Base-by-base conservation (phyloP, 2,888 invertebrate species). In the Agrilus mali region DNA sequence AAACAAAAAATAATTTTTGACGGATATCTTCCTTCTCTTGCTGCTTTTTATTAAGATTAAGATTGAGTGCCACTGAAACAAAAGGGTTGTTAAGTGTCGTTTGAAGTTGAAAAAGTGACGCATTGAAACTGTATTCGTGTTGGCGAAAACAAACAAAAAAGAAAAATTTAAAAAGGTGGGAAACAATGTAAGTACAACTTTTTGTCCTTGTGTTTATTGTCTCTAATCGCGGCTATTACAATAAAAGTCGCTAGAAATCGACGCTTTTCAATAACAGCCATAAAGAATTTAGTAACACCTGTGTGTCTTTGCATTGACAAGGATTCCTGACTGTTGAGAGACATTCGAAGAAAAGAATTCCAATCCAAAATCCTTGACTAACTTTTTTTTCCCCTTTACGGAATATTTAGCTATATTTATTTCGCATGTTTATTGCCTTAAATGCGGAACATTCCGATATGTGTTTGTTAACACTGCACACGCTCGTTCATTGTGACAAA, bases 251-350 rank as follows among this genome's bases (percentile, higher is more conserved):
- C 51, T 53, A 48, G 50, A 52, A 53, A 51, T 50, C 48, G 45
- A 44, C 45, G 38, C 46, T 47, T 49, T 51, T 50, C 50, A 51
- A 52, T 48, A 49, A 44, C 43, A 49, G 47, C 50, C 52, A 48
- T 53, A 50, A 52, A 52, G 51, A 52, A 54, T 53, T 45, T 48
- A 46, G 36, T 48, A 53, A 50, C 54, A 54, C 54, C 55, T 53
- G 55, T 53, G 55, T 47, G 49, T 39, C 27, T 20, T 44, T 41
- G 22, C 44, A 35, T 49, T 51, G 49, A 45, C 38, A 46, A 44
- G 27, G 27, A 27, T 27, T 27, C 27, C 10, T 27, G n/a, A n/a
- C n/a, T n/a, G 27, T 27, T 27, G 27, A 27, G 27, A 34, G 34
- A 38, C n/a, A 42, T 32, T 22, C 31, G 36, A 35, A 43, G 39